These are phyloP conservation scores for Drosophila rellima DNA, from an alignment of 2,888 invertebrate genomes.

Conservation along the genomic window DNA sequence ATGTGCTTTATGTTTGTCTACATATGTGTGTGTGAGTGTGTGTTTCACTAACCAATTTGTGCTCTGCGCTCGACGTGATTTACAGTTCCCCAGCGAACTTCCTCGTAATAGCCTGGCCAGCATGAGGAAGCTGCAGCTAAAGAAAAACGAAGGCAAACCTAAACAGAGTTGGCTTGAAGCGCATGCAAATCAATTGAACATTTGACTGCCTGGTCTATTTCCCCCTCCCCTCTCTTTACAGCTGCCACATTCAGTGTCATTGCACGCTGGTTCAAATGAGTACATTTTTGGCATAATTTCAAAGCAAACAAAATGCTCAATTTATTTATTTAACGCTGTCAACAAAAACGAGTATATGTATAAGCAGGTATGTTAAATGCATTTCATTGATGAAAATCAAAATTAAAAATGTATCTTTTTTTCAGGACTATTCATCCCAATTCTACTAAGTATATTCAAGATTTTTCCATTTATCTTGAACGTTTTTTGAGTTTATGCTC, in stretches of 20 bases:
- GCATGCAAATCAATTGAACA: conserved; percentile 79
- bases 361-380: too few relatives aligned
- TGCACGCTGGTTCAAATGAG: background rate
- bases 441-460: too few relatives aligned
- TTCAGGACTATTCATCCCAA: too few relatives aligned
- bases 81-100: conserved; percentile 73
- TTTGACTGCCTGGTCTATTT: conserved; percentile 33
- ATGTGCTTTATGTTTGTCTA: conserved; percentile 14
- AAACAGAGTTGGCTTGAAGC: conserved; percentile 30
- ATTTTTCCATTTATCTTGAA: too few relatives aligned
- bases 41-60: conserved; percentile 73
- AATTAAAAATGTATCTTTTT: too few relatives aligned
- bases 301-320: background rate
- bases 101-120: conserved; percentile 37
- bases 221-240: background rate
- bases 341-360: too few relatives aligned
- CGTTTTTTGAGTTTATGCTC: background rate
- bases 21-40: conserved; percentile 40
- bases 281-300: too few relatives aligned
- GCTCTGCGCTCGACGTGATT: conserved; percentile 73
- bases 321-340: too few relatives aligned
- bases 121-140: background rate
- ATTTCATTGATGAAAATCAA: too few relatives aligned
- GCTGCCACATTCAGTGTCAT: background rate
- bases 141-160: conserved; percentile 10